Evolutionary conservation across 1,140 invertebrate species (phyloP), one percentile per base, ranked within the genome.

Genomic region (Listronotus bonariensis): DNA sequence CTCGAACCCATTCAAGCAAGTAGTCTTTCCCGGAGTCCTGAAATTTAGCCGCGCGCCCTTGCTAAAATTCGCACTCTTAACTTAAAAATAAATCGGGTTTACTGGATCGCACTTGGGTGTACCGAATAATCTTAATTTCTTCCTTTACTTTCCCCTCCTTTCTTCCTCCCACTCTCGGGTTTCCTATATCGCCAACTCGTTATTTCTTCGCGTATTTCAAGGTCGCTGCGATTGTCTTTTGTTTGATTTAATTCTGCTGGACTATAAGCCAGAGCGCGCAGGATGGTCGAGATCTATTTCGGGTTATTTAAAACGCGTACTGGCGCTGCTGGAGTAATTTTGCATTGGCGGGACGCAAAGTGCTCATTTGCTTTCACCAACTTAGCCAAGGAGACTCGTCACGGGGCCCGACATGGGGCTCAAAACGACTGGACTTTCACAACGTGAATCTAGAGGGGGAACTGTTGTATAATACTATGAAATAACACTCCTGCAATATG

Each of bases 101-200:
- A 69, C 67, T 66, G 69, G 72, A 72, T 71, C 72, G 65, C 70
- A 36, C 34, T 36, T 36, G 34, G 34, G 3, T n/a, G n/a, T n/a
- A n/a, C n/a, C n/a, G n/a, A n/a, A n/a, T 10, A 36, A 3, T 36
- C 75, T 74, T 74, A 77, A 78, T 78, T 78, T 77, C 77, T 78
- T 73, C 73, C 76, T 77, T 77, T 78, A 76, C 73, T 77, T 78
- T 78, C 74, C 77, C 75, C 76, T 73, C 77, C 75, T 78, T 78
- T 75, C 74, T 76, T 73, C 75, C 74, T 69, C 73, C 68, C 54
- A 54, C 62, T 60, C 60, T 59, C 61, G 73, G n/a, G 72, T 72
- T 76, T 76, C 74, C 73, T 77, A 73, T 77, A 73, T 76, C 66
- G 69, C 73, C 70, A 63, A 68, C 72, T 75, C 75, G 67, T 75